Evolutionary conservation across 2,888 invertebrate species (phyloP), one percentile per base, ranked within the genome.

Genomic region (Parelbella ahira): DNA sequence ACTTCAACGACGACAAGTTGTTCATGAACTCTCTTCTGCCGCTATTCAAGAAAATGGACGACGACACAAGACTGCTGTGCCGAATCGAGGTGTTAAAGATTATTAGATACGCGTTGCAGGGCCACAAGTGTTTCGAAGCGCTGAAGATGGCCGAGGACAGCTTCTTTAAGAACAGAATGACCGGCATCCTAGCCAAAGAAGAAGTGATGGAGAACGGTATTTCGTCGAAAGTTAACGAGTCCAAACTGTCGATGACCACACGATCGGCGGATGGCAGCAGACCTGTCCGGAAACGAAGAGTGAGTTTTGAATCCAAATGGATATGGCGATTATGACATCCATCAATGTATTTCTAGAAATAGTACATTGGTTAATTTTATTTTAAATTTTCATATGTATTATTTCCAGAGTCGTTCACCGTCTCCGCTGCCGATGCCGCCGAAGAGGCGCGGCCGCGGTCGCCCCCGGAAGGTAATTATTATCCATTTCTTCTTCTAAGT

Each of bases 391-490:
- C n/a, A n/a, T 6, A 41, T 28, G 11, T 32, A 21, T 39, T 32
- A n/a, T 8, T 28, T 30, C 2, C 60, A 83, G 84, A 57, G 53
- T 24, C 71, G 75, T 1, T 79, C 83, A 0, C 84, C 83, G 0
- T 78, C 83, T 0, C 83, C 82, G 0, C 38, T 69, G 0, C 80
- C 78, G 0, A 50, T 62, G 12, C 75, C 78, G 2, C 57, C 66
- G 0, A 86, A 86, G 48, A 69, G 69, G 47, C 61, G 86, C 33
- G 86, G 86, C 0, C 86, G 86, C 0, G 86, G 86, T 0, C 79
- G 86, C 21, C 86, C 86, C 0, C 73, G 86, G 47, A 87, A 87
- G 73, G 86, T 86, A n/a, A n/a, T n/a, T n/a, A n/a, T n/a, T n/a
- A n/a, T n/a, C n/a, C n/a, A n/a, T n/a, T n/a, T n/a, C n/a, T n/a